Conservation (phyloP, 2,113 vertebrate species). For the Aramus guarauna region DNA sequence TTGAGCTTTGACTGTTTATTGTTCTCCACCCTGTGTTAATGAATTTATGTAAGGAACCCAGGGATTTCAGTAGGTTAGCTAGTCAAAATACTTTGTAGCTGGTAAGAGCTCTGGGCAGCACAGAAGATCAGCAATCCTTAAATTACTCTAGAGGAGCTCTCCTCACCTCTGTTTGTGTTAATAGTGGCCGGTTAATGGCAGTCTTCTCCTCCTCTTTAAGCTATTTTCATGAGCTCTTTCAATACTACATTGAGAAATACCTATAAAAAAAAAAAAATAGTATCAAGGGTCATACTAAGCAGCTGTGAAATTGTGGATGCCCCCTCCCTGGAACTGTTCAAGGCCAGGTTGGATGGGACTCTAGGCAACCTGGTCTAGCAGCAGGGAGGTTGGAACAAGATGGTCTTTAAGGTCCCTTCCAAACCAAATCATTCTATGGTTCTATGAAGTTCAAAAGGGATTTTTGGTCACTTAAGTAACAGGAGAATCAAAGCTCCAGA, state of each 20-base stretch:
- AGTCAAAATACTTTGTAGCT: neutral
- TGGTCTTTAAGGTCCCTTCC: too few relatives aligned
- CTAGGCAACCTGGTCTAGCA: too few relatives aligned
- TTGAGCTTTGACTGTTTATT: neutral
- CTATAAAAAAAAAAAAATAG: neutral
- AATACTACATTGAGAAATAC: neutral
- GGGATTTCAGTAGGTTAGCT: neutral
- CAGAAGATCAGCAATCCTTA: neutral
- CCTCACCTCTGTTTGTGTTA: neutral
- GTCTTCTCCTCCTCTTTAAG: rapidly evolving
- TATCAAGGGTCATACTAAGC: neutral
- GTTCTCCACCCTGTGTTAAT: neutral
- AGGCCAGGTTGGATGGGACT: too few relatives aligned
- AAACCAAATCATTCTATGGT: too few relatives aligned
- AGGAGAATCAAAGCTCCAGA: neutral
- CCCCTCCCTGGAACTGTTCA: too few relatives aligned
- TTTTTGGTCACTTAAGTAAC: neutral
- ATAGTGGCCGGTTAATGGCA: neutral
- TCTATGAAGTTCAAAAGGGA: neutral
- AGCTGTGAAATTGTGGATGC: neutral
- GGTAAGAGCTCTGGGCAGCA: neutral
- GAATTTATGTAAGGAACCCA: neutral
- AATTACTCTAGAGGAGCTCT: neutral
- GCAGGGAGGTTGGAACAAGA: too few relatives aligned
- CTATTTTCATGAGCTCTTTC: neutral